These are phyloP conservation scores for Trichogramma evanescens DNA, from an alignment of 2,888 invertebrate species.

Conservation along the genomic window DNA sequence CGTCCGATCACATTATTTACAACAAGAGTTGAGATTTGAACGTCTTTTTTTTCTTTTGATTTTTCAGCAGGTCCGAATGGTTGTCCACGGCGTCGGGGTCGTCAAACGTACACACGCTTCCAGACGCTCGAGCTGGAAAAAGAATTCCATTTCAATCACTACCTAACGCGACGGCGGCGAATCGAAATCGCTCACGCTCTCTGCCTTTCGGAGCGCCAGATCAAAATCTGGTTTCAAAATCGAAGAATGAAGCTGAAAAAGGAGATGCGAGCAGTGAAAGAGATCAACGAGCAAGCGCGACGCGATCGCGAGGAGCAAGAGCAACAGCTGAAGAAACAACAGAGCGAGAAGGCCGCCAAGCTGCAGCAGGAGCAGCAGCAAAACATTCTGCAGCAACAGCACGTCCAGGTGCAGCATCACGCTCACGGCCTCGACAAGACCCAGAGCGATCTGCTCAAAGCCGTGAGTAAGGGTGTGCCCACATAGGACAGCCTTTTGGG, in stretches of 20 bases:
- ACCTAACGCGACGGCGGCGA: constrained; percentile 89
- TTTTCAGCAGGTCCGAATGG: constrained; percentile 79
- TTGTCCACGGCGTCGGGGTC: constrained; percentile 85
- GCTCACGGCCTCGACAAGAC: constrained; percentile 69
- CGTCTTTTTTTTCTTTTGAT: background rate
- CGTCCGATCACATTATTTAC: no score
- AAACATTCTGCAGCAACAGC: constrained; percentile 83
- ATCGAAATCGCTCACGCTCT: constrained; percentile 96
- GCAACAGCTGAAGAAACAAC: constrained; percentile 83
- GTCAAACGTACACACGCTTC: constrained; percentile 97
- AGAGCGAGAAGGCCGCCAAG: constrained; percentile 80
- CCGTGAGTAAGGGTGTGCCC: constrained; percentile 65
- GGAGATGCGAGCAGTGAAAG: constrained; percentile 87
- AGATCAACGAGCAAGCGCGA: constrained; percentile 89
- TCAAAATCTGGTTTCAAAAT: constrained; percentile 96
- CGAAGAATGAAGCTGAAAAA: constrained; percentile 95
- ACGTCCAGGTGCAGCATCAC: constrained; percentile 76
- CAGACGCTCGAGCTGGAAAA: constrained; percentile 97
- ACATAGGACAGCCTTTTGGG: constrained; percentile 56
- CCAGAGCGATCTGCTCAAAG: constrained; percentile 68
- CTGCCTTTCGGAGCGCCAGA: constrained; percentile 92
- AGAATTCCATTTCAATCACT: constrained; percentile 98
- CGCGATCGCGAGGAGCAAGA: constrained; percentile 86
- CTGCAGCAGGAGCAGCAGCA: constrained; percentile 86
- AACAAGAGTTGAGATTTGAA: no score